Base-by-base conservation (phyloP, 2,797 vertebrate species). In the Myotis daubentonii region DNA sequence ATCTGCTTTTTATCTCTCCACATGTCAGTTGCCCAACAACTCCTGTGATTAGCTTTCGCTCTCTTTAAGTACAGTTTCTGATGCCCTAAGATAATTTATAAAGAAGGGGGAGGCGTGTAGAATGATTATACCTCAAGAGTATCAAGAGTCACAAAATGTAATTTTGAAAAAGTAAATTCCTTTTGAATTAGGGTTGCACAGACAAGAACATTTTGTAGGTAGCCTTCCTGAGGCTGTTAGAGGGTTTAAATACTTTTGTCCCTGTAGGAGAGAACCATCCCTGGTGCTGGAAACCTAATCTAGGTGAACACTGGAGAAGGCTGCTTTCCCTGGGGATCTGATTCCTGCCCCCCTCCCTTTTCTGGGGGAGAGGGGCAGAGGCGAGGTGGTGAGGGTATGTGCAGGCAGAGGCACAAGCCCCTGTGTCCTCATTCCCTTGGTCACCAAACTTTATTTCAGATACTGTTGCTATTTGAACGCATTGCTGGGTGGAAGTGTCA, bases 401-500 rank as follows among this genome's bases (percentile, higher is more conserved):
- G 19, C 49, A n/a, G 70, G 22, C 65, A 71, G 51, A 82, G 23
- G 25, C 47, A 8, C 57, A 55, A 30, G 8, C 89, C 95, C 44
- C 96, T 62, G 19, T 68, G 62, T 82, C 93, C 95, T 76, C 65
- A 89, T 96, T 94, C 66, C 68, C 92, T 97, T 87, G 90, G 93
- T 89, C 87, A 91, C 65, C 86, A 95, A 96, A 96, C 97, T 97
- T 96, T 95, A 96, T 97, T 93, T 96, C 75, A 79, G 86, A 84
- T 62, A 93, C 85, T 97, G 96, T 93, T 84, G 71, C 89, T 84
- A 88, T 38, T 95, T 97, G 81, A 8, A 30, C 44, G 83, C 87
- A 53, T 96, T 97, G 94, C 94, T 41, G 88, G 95, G 93, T 96
- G 36, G 15, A 53, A 93, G 66, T 88, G 86, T 96, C 93, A 47